A percentile compares a stretch with the other conserved stretches of the same genome.
phyloP scores from a whole-genome alignment of 1,140 invertebrate species.

The Drosophila elegans region DNA sequence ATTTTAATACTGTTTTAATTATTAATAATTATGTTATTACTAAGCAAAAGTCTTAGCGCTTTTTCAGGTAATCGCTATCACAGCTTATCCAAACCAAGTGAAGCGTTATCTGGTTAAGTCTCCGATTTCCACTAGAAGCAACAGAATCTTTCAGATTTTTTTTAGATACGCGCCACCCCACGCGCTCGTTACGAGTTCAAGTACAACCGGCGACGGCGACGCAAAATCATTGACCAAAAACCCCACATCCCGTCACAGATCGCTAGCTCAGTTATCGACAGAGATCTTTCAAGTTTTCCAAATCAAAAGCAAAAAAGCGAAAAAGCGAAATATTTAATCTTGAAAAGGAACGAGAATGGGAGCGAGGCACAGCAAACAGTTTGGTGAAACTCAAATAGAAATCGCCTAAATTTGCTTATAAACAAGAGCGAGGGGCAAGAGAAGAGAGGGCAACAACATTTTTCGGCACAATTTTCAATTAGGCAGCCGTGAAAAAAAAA shows the following conservation, averaged over 20 bases:
- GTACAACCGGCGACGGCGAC: conserved; percentile 73
- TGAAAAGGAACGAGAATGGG: conserved; percentile 43
- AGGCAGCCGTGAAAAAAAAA: conserved; percentile 37
- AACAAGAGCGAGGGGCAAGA: conserved; percentile 15
- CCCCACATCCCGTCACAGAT: conserved; percentile 1
- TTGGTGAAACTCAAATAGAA: conserved; percentile 41
- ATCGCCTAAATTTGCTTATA: conserved; percentile 49
- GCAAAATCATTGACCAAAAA: conserved; percentile 59
- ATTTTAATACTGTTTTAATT: too few relatives aligned
- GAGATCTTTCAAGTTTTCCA: conserved; percentile 65
- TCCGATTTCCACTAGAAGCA: conserved; percentile 33
- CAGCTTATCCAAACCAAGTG: conserved; percentile 9
- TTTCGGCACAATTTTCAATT: conserved; percentile 80
- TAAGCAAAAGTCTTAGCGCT: neutral
- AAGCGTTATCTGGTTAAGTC: conserved; percentile 36
- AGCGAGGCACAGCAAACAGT: conserved; percentile 24
- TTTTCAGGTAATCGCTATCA: too few relatives aligned
- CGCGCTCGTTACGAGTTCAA: conserved; percentile 62
- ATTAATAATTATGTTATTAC: too few relatives aligned
- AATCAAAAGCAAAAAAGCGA: conserved; percentile 1
- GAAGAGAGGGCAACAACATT: conserved; percentile 36
- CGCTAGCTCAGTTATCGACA: conserved; percentile 33
- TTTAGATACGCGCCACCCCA: conserved; percentile 34
- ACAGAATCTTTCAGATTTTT: conserved; percentile 29
- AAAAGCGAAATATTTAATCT: conserved; percentile 44